Evolutionary conservation across 2,888 invertebrate genomes (phyloP), one percentile per base, ranked within the genome.

Genomic region (Agriopis aurantiaria): DNA sequence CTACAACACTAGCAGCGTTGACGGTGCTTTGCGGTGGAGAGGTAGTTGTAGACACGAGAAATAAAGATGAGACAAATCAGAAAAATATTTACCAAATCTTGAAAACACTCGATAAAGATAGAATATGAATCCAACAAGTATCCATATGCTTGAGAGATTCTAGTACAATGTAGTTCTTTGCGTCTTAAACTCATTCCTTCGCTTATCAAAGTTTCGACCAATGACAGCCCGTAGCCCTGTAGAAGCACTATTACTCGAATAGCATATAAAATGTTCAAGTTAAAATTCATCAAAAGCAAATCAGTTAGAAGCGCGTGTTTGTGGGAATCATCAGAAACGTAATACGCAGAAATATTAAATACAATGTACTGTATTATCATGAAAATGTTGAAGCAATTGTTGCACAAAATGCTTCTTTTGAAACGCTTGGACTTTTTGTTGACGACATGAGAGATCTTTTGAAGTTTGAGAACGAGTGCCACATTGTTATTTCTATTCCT

Each of bases 81-180:
- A 1, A 17, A 23, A 23, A 8, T 65, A 33, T 65, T 69, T 40
- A 71, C 77, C 63, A 56, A 49, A 40, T 74, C 72, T 68, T 74
- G 72, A 61, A 63, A 65, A 8, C 68, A 62, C 10, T 52, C 57
- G 23, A 72, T 33, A 14, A 60, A 72, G 23, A 74, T 60, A 17
- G 43, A 43, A 23, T 74, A 72, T n/a, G 65, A 62, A 43, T 68
- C 46, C 33, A 75, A 61, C 61, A 75, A 68, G 14, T 62, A 49
- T 52, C 11, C 51, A 40, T 70, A 75, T 5, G 57, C 65, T 17
- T 59, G 49, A 12, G 65, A 60, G 40, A 69, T 51, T 9, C 57
- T 57, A 5, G 23, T 48, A n/a, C 33, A 72, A 45, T 59, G 65
- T 11, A 48, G 12, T 12, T 55, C 41, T 41, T 57, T 55, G 6